A percentile compares a stretch with the other conserved stretches of the same genome.
These are phyloP conservation scores for Aethes cnicana DNA, from an alignment of 2,888 invertebrate species.

Conservation along the genomic window DNA sequence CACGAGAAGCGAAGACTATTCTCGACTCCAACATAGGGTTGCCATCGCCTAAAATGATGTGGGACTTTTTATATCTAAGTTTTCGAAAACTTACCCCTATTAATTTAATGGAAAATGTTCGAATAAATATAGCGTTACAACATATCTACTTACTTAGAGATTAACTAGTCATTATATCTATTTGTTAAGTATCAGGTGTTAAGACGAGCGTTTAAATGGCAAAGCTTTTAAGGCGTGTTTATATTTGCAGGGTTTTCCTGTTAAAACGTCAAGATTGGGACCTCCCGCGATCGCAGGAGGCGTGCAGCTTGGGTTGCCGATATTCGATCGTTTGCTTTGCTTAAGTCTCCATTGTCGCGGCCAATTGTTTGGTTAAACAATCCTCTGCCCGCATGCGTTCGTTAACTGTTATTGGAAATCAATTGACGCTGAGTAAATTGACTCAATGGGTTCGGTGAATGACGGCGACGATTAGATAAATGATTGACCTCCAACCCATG, in stretches of 20 bases:
- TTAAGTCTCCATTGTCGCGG: slow-evolving; percentile 59
- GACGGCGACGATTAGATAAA: slow-evolving; percentile 43
- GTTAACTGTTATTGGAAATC: slow-evolving; percentile 79
- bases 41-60: too few relatives aligned
- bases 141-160: too few relatives aligned
- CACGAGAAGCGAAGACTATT: too few relatives aligned
- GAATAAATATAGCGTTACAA: too few relatives aligned
- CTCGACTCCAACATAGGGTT: too few relatives aligned
- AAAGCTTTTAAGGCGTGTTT: slow-evolving; percentile 39
- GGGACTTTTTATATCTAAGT: too few relatives aligned
- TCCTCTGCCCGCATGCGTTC: slow-evolving; percentile 77
- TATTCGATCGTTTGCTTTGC: slow-evolving; percentile 48
- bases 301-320: slow-evolving; percentile 14
- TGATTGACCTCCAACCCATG: slow-evolving; percentile 31
- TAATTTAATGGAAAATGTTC: too few relatives aligned
- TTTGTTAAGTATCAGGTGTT: slow-evolving; percentile 22
- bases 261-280: slow-evolving; percentile 43
- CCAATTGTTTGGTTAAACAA: slow-evolving; percentile 72
- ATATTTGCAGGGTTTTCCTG: slow-evolving; percentile 45
- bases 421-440: slow-evolving; percentile 70
- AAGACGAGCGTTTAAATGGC: slow-evolving; percentile 28
- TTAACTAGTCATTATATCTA: slow-evolving; percentile 19
- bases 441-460: slow-evolving; percentile 58
- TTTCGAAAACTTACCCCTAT: too few relatives aligned
- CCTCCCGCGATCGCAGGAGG: slow-evolving; percentile 45